Evolutionary conservation across 2,113 vertebrate species (phyloP), one percentile per base, ranked within the genome.

Genomic region (Engraulis encrasicolus): DNA sequence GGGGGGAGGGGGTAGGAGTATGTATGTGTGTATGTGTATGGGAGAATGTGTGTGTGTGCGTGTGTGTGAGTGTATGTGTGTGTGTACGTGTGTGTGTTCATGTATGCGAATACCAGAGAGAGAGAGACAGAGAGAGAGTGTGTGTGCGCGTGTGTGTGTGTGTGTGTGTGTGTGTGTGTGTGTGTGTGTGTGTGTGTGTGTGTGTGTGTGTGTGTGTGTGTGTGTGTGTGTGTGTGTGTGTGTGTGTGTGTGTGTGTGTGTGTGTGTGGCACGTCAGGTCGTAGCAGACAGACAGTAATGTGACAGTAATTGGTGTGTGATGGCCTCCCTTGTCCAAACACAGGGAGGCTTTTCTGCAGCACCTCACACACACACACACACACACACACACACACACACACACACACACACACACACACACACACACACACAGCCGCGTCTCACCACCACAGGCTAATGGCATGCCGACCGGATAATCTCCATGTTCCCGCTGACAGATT

Each of bases 401-500:
- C n/a, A n/a, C n/a, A n/a, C n/a, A n/a, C n/a, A n/a, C n/a, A n/a
- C n/a, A n/a, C n/a, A n/a, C n/a, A n/a, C n/a, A n/a, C n/a, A n/a
- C n/a, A n/a, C n/a, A n/a, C n/a, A n/a, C n/a, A n/a, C n/a, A n/a
- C n/a, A n/a, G n/a, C 91, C 89, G 87, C 92, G 92, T 94, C 90
- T 88, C 92, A 92, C 90, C 85, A 89, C 88, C 90, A 91, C 92
- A 90, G n/a, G 90, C 92, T 93, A 92, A 89, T 92, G 93, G 93
- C 94, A 94, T 94, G 92, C 91, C 93, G 92, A 89, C 90, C 91
- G 93, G 91, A 94, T 95, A 95, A 95, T 95, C 94, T 92, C 89
- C 89, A 90, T 93, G 93, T 94, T 91, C 91, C 89, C 19, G 90
- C 91, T 91, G 93, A 94, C 93, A 95, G 94, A 95, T 95, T 45